Evolutionary conservation across 2,113 vertebrate genomes (phyloP), one percentile per base, ranked within the genome.

Genomic region (Elanus axillaris): DNA sequence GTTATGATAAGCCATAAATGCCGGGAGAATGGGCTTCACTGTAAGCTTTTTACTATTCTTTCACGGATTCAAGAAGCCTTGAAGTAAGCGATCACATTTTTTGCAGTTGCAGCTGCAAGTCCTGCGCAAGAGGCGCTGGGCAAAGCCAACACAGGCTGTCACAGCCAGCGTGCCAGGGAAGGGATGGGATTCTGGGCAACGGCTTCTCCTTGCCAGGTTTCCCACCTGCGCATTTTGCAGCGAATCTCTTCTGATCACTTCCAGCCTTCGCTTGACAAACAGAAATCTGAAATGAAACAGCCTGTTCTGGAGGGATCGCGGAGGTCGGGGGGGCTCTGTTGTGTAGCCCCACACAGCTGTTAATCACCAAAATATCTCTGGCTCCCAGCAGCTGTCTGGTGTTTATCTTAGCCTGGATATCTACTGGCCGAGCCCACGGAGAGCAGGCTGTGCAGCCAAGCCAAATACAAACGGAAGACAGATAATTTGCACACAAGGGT

Each of bases 381-480:
- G 95, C 95, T 97, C 85, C 95, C 88, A 96, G 96, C 97, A 97
- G 97, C 97, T 98, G 96, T 58, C 97, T 89, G 77, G 5, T 85
- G 26, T 96, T 97, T 97, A 93, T 96, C 93, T 92, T 22, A 76
- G 94, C 89, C 90, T 81, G 94, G 96, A 81, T 97, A 97, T 98
- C 93, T 93, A 5, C 85, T 64, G 92, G 79, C 93, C 36, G 15
- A 58, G 86, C 55, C 92, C 64, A 7, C 6, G 43, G 59, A 59
- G 96, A 89, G 72, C 96, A 85, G 93, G 94, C 96, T 88, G 94
- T 93, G 93, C 97, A 83, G 97, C 98, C 98, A 97, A 97, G 91
- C 43, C 91, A 97, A 98, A 96, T 20, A 97, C 62, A 4, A 8
- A 4, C 7, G 77, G 88, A 73, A 62, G 72, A 71, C 21, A 13